A percentile compares a stretch with the other conserved stretches of the same genome.
Evolutionary conservation across 2,113 vertebrate genomes (phyloP).

Genomic region (Pteropus alecto): DNA sequence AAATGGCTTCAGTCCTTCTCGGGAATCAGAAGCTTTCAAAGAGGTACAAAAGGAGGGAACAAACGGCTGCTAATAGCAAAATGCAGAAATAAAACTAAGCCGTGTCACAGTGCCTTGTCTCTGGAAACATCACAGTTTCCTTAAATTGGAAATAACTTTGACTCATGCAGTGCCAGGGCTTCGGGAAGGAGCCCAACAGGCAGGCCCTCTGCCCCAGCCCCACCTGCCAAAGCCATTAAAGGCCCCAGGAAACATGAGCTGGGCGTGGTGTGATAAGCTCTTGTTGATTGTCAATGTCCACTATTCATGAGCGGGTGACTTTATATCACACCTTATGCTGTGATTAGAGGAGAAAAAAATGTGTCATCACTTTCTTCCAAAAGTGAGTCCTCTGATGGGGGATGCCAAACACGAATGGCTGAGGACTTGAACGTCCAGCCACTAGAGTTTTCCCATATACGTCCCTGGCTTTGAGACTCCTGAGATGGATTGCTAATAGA

Average conservation of each 20-base stretch:
- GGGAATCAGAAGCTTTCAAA: constrained; percentile 21
- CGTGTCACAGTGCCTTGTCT: neutral
- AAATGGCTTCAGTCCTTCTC: constrained; percentile 6
- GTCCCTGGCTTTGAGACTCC: neutral
- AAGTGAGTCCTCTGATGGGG: neutral
- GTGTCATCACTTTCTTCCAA: neutral
- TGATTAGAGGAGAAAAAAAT: neutral
- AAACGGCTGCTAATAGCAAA: constrained; percentile 42
- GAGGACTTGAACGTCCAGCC: neutral
- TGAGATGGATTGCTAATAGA: neutral
- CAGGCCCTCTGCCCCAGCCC: neutral
- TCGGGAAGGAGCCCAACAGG: neutral
- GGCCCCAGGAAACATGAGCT: neutral
- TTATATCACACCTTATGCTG: neutral
- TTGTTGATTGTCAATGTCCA: neutral
- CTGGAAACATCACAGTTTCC: neutral
- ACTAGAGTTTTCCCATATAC: neutral
- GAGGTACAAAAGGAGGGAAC: neutral
- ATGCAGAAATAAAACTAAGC: neutral
- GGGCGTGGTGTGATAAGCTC: neutral
- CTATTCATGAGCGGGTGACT: rapidly evolving
- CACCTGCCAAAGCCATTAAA: neutral
- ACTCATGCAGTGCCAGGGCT: neutral
- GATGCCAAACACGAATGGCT: neutral
- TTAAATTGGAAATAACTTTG: neutral